Conservation (phyloP, 2,888 invertebrate genomes). For the Oligia latruncula region DNA sequence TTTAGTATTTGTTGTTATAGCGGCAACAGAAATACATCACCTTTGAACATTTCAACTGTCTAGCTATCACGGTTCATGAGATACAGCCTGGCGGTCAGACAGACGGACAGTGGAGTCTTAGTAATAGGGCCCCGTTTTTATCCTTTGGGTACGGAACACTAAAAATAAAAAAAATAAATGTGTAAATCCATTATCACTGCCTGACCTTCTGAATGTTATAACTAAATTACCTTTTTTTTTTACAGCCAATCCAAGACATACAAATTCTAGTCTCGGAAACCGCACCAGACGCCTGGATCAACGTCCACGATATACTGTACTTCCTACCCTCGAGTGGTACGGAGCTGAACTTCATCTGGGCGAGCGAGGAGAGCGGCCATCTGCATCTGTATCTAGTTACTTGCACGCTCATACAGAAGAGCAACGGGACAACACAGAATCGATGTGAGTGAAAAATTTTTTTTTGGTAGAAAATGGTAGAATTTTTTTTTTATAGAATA, state of each 20-base stretch:
- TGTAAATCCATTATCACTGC: too few species aligned
- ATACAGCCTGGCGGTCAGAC: too few species aligned
- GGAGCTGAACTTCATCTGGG: slow-evolving; percentile 95
- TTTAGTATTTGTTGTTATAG: too few species aligned
- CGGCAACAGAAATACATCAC: too few species aligned
- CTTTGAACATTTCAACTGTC: too few species aligned
- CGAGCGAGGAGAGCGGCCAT: slow-evolving; percentile 97
- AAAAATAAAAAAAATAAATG: too few species aligned
- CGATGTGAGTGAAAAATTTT: slow-evolving; percentile 64
- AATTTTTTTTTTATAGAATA: background rate
- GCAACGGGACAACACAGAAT: slow-evolving; percentile 23
- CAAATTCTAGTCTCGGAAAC: slow-evolving; percentile 83
- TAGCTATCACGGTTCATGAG: too few species aligned
- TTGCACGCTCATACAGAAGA: slow-evolving; percentile 85
- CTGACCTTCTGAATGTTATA: too few species aligned
- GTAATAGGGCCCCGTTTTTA: too few species aligned
- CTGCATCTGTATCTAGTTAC: slow-evolving; percentile 96
- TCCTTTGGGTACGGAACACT: too few species aligned
- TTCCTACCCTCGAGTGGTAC: slow-evolving; percentile 91
- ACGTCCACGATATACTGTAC: slow-evolving; percentile 97
- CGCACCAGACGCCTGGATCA: slow-evolving; percentile 96
- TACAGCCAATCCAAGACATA: slow-evolving; percentile 77
- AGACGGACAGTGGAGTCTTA: too few species aligned
- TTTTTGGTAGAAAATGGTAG: slow-evolving; percentile 25
- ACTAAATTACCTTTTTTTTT: too few species aligned